These are phyloP conservation scores for Antitype chi DNA, from an alignment of 2,888 invertebrate genomes.

Conservation along the genomic window DNA sequence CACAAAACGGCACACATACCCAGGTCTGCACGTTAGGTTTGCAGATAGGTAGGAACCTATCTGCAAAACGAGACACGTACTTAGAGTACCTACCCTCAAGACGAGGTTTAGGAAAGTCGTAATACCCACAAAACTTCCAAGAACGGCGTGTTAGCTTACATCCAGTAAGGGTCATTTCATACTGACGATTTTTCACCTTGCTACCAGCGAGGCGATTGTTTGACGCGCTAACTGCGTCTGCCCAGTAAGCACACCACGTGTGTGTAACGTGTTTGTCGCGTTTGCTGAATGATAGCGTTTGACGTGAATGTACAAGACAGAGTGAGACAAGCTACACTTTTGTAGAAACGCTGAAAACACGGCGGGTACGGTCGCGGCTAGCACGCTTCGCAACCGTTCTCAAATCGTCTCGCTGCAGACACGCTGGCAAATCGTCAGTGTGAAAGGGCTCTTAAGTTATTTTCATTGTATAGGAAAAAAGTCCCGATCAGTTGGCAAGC, in stretches of 20 bases:
- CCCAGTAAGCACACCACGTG: background rate
- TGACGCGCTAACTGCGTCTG: background rate
- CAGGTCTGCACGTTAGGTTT: too few relatives aligned
- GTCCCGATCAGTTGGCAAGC: constrained; percentile 56
- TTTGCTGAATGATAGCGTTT: background rate
- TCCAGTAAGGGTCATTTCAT: background rate
- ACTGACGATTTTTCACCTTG: background rate
- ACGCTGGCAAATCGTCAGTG: background rate
- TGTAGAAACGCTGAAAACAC: background rate
- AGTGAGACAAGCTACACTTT: background rate
- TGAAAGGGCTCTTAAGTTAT: constrained; percentile 21
- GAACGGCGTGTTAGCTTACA: constrained; percentile 39
- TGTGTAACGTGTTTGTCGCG: background rate
- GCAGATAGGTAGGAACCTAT: too few relatives aligned
- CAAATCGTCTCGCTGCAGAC: background rate
- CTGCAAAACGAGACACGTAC: constrained; percentile 17
- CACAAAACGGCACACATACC: background rate
- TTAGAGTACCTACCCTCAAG: constrained; percentile 5
- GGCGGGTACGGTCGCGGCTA: background rate
- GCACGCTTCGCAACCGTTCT: background rate
- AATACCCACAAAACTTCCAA: constrained; percentile 32
- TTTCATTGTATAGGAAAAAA: constrained; percentile 48
- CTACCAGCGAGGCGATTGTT: background rate
- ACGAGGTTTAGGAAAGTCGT: constrained; percentile 21
- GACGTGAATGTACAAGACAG: background rate